These are phyloP conservation scores for Nesometra sesokonis DNA, from an alignment of 35 echinoderm and acorn worm species.

Conservation along the genomic window DNA sequence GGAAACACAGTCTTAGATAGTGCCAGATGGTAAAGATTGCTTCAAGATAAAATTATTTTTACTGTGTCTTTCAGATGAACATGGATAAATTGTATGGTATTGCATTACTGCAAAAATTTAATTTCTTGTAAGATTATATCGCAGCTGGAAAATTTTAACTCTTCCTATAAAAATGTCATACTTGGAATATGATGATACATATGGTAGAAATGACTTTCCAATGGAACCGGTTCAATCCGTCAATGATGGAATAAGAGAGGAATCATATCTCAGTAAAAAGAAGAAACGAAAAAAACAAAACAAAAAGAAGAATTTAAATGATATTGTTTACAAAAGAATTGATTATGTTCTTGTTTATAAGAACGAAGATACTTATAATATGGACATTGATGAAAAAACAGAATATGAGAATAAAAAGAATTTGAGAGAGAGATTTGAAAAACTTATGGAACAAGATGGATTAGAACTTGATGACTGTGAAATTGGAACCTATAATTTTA, in stretches of 20 bases:
- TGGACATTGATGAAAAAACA: slow-evolving; percentile 27
- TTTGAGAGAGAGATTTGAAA: slow-evolving; percentile 46
- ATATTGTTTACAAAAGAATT: slow-evolving; percentile 46
- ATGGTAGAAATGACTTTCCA: slow-evolving; percentile 1
- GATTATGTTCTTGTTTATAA: slow-evolving; percentile 85
- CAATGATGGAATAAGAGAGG: slow-evolving; percentile 8
- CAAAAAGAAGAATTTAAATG: slow-evolving; percentile 12
- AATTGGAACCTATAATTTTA: slow-evolving; percentile 54
- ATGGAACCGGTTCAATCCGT: neutral
- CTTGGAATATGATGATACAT: slow-evolving; percentile 33
- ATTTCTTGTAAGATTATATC: no score
- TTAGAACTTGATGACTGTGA: slow-evolving; percentile 47
- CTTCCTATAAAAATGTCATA: neutral
- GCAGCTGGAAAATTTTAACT: no score
- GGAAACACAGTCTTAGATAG: no score
- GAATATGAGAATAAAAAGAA: slow-evolving; percentile 30
- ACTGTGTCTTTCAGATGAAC: no score
- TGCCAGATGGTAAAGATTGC: no score
- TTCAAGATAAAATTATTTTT: no score
- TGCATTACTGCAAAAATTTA: no score
- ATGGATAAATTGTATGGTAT: no score
- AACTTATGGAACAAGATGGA: slow-evolving; percentile 34
- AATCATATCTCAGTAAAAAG: slow-evolving; percentile 25
- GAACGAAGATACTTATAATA: slow-evolving; percentile 28
- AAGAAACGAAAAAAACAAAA: slow-evolving; percentile 38